Evolutionary conservation across 2,888 invertebrate genomes (phyloP), one percentile per base, ranked within the genome.

Genomic region (Aleiodes alternator): DNA sequence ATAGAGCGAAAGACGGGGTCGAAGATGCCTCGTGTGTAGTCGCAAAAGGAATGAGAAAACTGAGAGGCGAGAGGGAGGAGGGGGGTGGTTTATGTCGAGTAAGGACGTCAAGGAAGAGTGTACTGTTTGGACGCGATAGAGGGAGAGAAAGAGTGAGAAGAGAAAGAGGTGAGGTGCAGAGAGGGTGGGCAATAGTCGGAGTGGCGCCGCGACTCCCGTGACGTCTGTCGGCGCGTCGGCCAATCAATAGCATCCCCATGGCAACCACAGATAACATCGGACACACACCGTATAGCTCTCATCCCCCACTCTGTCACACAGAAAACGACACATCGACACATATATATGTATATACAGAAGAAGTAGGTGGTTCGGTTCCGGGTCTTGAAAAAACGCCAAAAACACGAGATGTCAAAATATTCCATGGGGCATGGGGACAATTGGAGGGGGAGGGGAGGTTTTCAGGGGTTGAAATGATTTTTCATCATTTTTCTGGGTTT

Each of bases 161-260:
- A 51, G 31, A 71, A 64, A 51, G 78, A 68, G 75, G 77, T 76
- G 71, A 79, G 75, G 78, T 23, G 79, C 66, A 64, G 74, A 77
- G 89, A 89, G 88, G 90, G 90, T 88, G 88, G 90, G 89, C 89
- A 91, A 91, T 89, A 91, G 90, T 90, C 91, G 87, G 90, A 91
- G 91, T 90, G 90, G 90, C 90, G 91, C 90, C 90, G 90, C 89
- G 89, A 89, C 89, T 89, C 91, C 91, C 91, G 91, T 92, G 91
- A 89, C 89, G 89, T 89, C 89, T 89, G 89, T 89, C 88, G 89
- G 89, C 88, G 89, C 88, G 88, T 87, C 84, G 88, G 89, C 88
- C 88, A 89, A 89, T 89, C 89, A 89, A 89, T 89, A 89, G 88
- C 86, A 89, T 89, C 87, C 87, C 89, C 89, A 89, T 89, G 89